A percentile compares a stretch with the other conserved stretches of the same genome.
Evolutionary conservation across 2,113 vertebrate genomes (phyloP).

Genomic region (cattle (Bos taurus)): DNA sequence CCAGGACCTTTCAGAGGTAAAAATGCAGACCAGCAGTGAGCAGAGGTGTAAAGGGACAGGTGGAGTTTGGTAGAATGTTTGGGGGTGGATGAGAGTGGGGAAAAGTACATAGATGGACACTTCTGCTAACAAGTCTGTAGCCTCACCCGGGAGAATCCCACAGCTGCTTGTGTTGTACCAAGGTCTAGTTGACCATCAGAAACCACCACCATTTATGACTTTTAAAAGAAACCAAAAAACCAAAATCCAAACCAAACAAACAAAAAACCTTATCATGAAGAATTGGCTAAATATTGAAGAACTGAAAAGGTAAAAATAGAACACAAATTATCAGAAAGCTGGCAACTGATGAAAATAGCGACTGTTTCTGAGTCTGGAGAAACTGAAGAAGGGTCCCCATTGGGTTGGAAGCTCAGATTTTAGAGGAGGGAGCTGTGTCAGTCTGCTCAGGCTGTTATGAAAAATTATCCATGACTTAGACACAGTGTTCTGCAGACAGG

Average conservation of each 20-base stretch:
- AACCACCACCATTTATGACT: background rate
- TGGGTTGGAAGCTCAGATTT: background rate
- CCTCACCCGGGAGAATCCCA: background rate
- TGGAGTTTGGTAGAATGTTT: background rate
- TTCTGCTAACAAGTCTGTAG: background rate
- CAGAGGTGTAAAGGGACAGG: background rate
- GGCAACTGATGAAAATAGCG: background rate
- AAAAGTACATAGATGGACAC: background rate
- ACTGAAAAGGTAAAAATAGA: background rate
- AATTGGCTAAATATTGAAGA: background rate
- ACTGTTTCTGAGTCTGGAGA: background rate
- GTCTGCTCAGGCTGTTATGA: background rate
- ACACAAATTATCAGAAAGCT: background rate
- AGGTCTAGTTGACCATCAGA: background rate
- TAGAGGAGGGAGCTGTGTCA: background rate
- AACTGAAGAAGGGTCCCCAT: background rate
- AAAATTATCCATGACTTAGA: background rate
- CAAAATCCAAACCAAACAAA: background rate
- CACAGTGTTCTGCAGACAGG: background rate
- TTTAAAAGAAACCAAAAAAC: background rate
- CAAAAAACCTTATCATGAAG: background rate
- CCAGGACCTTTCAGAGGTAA: rapidly evolving
- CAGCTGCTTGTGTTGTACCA: background rate
- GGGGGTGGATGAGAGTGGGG: background rate
- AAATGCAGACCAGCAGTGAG: background rate